These are phyloP conservation scores for Thysanoteuthis rhombus DNA, from an alignment of 2,888 invertebrate genomes.

Conservation along the genomic window DNA sequence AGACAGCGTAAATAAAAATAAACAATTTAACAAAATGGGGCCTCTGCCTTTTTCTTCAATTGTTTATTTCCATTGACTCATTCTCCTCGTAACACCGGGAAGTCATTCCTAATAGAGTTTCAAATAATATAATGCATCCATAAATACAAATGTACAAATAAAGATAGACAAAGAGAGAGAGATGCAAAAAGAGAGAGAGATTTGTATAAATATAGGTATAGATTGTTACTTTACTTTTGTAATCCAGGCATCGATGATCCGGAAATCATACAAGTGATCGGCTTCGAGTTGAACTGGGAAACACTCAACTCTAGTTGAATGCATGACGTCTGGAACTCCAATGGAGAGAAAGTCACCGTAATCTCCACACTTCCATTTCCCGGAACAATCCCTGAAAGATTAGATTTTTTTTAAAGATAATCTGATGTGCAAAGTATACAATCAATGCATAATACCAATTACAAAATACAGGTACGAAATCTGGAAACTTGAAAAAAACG, in stretches of 20 bases:
- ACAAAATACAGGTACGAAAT: too few relatives aligned
- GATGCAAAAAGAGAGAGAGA: background rate
- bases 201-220: background rate
- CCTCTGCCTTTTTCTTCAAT: too few relatives aligned
- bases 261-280: slow-evolving; percentile 62
- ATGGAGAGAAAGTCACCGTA: slow-evolving; percentile 63
- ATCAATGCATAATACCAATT: too few relatives aligned
- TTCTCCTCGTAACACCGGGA: too few relatives aligned
- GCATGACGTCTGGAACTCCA: slow-evolving; percentile 63
- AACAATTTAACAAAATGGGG: too few relatives aligned
- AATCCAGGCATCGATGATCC: slow-evolving; percentile 65
- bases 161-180: background rate
- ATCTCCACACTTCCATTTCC: slow-evolving; percentile 62
- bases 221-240: slow-evolving; percentile 49
- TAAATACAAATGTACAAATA: background rate
- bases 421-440: background rate
- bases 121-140: too few relatives aligned
- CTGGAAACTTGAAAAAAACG: too few relatives aligned
- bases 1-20: too few relatives aligned
- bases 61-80: too few relatives aligned
- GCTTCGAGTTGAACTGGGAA: slow-evolving; percentile 66
- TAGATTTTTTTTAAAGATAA: background rate
- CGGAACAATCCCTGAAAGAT: slow-evolving; percentile 61
- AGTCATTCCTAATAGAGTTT: too few relatives aligned
- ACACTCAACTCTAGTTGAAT: slow-evolving; percentile 64